Base-by-base conservation (phyloP, 2,888 invertebrate species). In the Eucriotettix oculatus region DNA sequence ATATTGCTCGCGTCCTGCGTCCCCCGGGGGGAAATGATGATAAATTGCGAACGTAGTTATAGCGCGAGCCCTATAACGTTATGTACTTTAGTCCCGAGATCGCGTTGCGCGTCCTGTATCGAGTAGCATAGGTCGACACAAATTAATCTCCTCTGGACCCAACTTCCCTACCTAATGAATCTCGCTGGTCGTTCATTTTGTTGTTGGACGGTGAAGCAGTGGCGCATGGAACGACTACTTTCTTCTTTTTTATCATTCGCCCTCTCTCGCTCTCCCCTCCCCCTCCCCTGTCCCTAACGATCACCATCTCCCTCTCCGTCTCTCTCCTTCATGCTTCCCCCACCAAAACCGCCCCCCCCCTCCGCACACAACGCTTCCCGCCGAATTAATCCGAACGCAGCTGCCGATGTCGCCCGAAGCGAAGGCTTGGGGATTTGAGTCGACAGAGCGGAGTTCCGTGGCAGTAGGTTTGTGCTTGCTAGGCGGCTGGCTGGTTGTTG, bases 401-500 rank as follows among this genome's bases (percentile, higher is more conserved):
- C 52, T 55, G 10, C 62, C 62, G 62, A 62, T 54, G 58, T 58
- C 54, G 60, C 60, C 63, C 61, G 61, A 63, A 61, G 60, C 53
- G 16, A 52, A 56, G 58, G 62, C 61, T 58, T 61, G 60, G 59
- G 57, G 62, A 59, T 58, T 58, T 62, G 62, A 62, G 61, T 61
- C 57, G 54, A 57, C 57, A 56, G 60, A 43, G 42, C 57, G 55
- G 48, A 57, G 57, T 40, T 41, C 62, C 42, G 57, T 52, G 60
- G 59, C 63, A 64, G 63, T 64, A 62, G 63, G 60, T 61, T 62
- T 61, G 59, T 62, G 60, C 57, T 60, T 60, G 62, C 60, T 60
- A 52, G 57, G 63, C 56, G 63, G 59, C 62, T 60, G 63, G 62
- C 56, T 57, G 63, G 52, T 58, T 52, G 59, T 57, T 56, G 44